phyloP scores from a whole-genome alignment of 2,113 vertebrate species.

The Clupea harengus region DNA sequence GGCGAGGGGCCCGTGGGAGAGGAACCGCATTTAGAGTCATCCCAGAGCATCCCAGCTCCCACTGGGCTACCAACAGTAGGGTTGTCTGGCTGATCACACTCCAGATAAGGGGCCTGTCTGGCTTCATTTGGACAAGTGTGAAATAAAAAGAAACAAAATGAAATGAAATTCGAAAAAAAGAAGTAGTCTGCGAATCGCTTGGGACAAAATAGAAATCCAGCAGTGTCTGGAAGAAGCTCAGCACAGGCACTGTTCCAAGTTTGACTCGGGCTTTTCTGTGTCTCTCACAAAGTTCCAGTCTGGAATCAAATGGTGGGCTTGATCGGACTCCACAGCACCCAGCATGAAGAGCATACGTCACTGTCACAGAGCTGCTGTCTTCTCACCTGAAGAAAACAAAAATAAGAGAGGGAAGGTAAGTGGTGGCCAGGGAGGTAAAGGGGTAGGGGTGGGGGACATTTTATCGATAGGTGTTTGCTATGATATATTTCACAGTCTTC shows the following conservation, averaged over 20 bases:
- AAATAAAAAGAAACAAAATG: background rate
- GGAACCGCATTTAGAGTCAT: constrained; percentile 41
- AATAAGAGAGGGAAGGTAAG: background rate
- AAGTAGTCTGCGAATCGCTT: background rate
- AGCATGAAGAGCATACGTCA: background rate
- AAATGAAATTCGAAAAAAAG: background rate
- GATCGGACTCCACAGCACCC: background rate
- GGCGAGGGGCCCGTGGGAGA: constrained; percentile 14
- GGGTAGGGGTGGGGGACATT: background rate
- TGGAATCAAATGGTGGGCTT: background rate
- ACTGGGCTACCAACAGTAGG: constrained; percentile 41
- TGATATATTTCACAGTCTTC: background rate
- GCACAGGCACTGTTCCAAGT: background rate
- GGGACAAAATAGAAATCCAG: background rate
- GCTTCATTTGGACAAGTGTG: constrained; percentile 41
- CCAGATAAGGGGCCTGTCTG: constrained; percentile 28
- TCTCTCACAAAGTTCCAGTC: constrained; percentile 7
- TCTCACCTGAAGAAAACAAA: background rate
- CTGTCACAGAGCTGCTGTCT: background rate
- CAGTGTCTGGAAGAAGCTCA: background rate
- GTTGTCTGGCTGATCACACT: constrained; percentile 35
- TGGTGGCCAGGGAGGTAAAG: background rate
- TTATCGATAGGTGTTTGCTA: background rate
- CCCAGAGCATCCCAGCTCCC: constrained; percentile 38
- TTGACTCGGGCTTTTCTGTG: background rate